Evolutionary conservation across 2,113 vertebrate species (phyloP).

Genomic region (Raja brachyura): DNA sequence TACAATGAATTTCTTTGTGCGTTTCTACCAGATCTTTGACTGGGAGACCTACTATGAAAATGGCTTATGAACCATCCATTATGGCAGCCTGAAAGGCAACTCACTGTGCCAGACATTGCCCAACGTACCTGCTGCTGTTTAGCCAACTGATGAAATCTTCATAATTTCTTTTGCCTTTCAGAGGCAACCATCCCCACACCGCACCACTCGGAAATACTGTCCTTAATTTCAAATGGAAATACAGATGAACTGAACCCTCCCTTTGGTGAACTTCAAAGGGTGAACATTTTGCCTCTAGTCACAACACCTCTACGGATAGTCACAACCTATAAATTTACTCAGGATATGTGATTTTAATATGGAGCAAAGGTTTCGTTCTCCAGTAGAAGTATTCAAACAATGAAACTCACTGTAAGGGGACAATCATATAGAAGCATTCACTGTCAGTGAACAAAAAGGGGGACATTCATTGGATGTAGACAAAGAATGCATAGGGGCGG

Average conservation of each 20-base stretch:
- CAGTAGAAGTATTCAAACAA: neutral
- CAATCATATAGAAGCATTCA: neutral
- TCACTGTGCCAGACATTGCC: neutral
- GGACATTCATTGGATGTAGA: neutral
- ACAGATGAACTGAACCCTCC: neutral
- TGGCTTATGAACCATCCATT: neutral
- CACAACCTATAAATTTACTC: neutral
- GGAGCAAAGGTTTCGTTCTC: neutral
- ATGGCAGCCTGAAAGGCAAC: neutral
- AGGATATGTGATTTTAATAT: neutral
- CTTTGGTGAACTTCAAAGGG: neutral
- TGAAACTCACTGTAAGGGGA: neutral
- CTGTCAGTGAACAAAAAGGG: neutral
- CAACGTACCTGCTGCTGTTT: neutral
- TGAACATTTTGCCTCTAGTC: neutral
- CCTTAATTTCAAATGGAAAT: neutral
- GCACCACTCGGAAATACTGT: neutral
- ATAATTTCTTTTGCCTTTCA: neutral
- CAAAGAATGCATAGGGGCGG: neutral
- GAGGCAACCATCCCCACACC: neutral
- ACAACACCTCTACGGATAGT: neutral
- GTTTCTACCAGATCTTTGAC: neutral
- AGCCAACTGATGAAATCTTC: neutral
- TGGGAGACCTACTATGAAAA: neutral
- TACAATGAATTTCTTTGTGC: neutral